Evolutionary conservation across 2,888 invertebrate species (phyloP), one percentile per base, ranked within the genome.

Genomic region (Cantharis rufa): DNA sequence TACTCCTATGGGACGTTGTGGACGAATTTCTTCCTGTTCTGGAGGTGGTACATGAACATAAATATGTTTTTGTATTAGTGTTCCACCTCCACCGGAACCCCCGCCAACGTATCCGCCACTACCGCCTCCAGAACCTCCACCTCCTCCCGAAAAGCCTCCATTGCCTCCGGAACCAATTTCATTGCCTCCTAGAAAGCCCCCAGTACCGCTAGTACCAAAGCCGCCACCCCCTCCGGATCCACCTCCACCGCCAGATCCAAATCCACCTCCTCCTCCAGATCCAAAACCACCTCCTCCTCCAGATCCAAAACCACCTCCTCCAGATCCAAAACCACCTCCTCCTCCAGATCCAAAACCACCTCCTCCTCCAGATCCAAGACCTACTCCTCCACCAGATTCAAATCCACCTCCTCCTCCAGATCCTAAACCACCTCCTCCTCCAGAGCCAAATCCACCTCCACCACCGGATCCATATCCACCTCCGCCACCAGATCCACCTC

Each of bases 41-140:
- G 93, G 95, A 82, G 95, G 95, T 69, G 96, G 95, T 11, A 95
- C 95, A 87, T 95, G 95, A 9, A 96, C 95, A 90, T 95, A 96
- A 86, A 94, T 94, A 90, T 94, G 95, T 86, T 94, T 95, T 86
- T 94, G 94, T 80, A 95, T 93, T 32, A 94, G 88, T 80, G 93
- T 90, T 82, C 91, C 90, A 74, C 88, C 87, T 74, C 88, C 86
- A 78, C 84, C 83, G 15, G 82, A 82, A 32, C 81, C 82, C 11
- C 90, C 90, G 82, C 90, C 90, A 81, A 89, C 84, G 85, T 88
- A 89, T 75, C 89, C 88, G 1, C 76, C 76, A 78, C 89, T 88
- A 70, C 88, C 88, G 18, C 83, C 83, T 21, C 80, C 80, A 27
- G 32, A 3, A 32, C 13, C 4, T 32, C 32, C 32, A 0, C 32